These are phyloP conservation scores for Samia ricini DNA, from an alignment of 1,140 invertebrate species.

Conservation along the genomic window DNA sequence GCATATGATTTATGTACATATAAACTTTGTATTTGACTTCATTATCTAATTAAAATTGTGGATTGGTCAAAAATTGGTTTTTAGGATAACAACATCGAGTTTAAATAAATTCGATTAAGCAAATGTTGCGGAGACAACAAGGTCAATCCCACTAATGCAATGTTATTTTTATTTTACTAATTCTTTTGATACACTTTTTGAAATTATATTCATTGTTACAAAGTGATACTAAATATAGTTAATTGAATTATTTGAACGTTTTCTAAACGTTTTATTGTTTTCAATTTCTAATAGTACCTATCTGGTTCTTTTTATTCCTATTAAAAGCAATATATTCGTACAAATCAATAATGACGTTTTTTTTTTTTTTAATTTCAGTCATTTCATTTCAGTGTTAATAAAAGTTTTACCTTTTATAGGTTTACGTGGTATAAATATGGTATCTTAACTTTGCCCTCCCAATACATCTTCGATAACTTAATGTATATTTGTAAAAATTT, in stretches of 20 bases:
- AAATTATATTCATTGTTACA: background rate
- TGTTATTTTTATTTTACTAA: constrained; percentile 16
- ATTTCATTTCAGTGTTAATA: too few species aligned
- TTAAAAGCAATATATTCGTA: too few species aligned
- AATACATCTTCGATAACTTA: too few species aligned
- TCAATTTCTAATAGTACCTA: background rate
- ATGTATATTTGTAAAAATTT: too few species aligned
- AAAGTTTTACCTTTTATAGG: too few species aligned
- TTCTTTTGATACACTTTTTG: background rate
- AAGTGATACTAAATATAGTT: background rate
- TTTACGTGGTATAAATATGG: too few species aligned
- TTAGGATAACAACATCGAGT: constrained; percentile 22
- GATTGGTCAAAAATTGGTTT: background rate
- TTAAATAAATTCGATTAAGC: constrained; percentile 38
- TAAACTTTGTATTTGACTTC: too few species aligned
- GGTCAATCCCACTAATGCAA: constrained; percentile 36
- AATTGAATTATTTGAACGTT: background rate
- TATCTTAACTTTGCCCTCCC: too few species aligned
- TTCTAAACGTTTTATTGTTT: background rate
- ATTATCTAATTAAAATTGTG: background rate
- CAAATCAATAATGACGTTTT: too few species aligned
- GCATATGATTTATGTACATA: too few species aligned
- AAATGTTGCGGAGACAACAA: constrained; percentile 35
- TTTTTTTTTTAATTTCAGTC: too few species aligned
- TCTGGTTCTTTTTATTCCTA: background rate